Evolutionary conservation across 2,888 invertebrate genomes (phyloP), one percentile per base, ranked within the genome.

Genomic region (Piscicola geometra): DNA sequence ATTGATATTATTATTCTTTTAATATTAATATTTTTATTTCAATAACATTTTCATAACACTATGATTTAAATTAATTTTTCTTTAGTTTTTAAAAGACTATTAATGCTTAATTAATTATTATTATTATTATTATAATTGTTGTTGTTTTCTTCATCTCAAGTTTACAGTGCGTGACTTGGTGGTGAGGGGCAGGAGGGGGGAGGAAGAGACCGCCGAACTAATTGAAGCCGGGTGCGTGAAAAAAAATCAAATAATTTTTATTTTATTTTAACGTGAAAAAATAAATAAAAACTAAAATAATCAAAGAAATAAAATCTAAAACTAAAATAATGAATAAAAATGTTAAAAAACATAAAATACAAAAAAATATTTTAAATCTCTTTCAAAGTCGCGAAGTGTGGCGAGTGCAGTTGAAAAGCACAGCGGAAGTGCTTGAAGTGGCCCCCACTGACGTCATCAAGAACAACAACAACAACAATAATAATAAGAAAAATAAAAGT

Each of bases 101-200:
- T 41, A 41, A 9, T 41, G 15, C 15, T 41, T 9, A 9, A 9
- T 9, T 41, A 9, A 41, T 41, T 15, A 41, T 15, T 41, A 41
- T 41, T 15, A 41, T 25, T 25, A 56, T 5, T 56, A 56, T 56
- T 56, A 56, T 56, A 15, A 56, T 56, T 56, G 9, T 56, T 56
- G n/a, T 56, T 56, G n/a, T 56, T 56, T 18, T 56, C n/a, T n/a
- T 56, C 60, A 56, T 56, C n/a, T 9, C 25, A 47, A 56, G 60
- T 21, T 25, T 3, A 56, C 21, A 56, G 15, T n/a, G 5, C 60
- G 60, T 18, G 60, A 56, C 21, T 5, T 56, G 25, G 12, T 56
- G 60, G 60, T 56, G n/a, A 56, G 60, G n/a, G 3, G 9, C 15
- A n/a, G n/a, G 60, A 21, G 60, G 5, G 12, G n/a, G n/a, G 60